Percentiles rank a stretch among this genome's conserved stretches.
These are phyloP conservation scores for Eubasilissa splendida DNA, from an alignment of 2,888 invertebrate genomes.

Conservation along the genomic window DNA sequence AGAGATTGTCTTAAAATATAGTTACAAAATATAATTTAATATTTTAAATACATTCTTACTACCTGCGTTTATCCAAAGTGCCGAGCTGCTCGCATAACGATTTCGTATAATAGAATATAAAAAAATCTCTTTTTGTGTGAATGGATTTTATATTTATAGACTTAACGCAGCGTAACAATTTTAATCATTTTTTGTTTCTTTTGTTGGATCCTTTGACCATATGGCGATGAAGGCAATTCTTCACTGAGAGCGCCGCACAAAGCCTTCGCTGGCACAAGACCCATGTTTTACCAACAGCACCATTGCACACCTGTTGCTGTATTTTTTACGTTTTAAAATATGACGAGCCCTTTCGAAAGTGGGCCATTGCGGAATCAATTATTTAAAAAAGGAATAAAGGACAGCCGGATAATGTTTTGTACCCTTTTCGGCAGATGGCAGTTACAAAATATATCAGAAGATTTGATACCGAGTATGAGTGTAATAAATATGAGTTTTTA, in stretches of 20 bases:
- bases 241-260: constrained; percentile 35
- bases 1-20: too few species aligned
- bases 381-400: constrained; percentile 35
- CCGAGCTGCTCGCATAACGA: neutral
- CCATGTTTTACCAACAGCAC: constrained; percentile 21
- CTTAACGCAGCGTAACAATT: constrained; percentile 24
- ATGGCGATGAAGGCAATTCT: constrained; percentile 46
- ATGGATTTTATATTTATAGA: constrained; percentile 5
- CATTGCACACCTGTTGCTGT: constrained; percentile 54
- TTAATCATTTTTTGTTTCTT: constrained; percentile 37
- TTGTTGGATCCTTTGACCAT: constrained; percentile 41
- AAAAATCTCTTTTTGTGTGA: neutral
- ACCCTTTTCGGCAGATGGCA: constrained; percentile 19
- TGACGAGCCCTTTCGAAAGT: constrained; percentile 20
- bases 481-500: too few species aligned
- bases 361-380: constrained; percentile 48
- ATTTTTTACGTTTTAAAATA: constrained; percentile 37
- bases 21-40: neutral
- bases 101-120: constrained; percentile 9
- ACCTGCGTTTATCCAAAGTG: constrained; percentile 19
- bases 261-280: constrained; percentile 45
- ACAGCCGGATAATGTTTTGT: neutral
- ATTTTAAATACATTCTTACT: neutral
- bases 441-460: too few species aligned
- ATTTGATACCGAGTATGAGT: too few species aligned